These are phyloP conservation scores for Syrista parreyssii DNA, from an alignment of 2,888 invertebrate genomes.

Conservation along the genomic window DNA sequence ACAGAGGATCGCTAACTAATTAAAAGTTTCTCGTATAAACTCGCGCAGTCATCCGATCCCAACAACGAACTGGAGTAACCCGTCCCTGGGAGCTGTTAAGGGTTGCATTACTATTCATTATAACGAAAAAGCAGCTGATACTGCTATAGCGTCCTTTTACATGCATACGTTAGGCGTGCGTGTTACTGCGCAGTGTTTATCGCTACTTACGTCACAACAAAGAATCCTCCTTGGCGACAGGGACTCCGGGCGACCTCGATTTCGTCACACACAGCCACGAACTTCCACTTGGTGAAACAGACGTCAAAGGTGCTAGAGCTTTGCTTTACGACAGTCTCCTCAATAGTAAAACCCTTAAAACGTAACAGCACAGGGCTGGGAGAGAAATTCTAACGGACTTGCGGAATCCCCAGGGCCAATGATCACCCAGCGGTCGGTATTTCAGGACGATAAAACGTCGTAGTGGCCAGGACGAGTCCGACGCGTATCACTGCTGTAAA, in stretches of 20 bases:
- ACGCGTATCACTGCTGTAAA: background rate
- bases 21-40: conserved; percentile 45
- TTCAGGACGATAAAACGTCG: background rate
- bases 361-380: background rate
- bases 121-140: conserved; percentile 1
- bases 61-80: background rate
- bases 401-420: background rate
- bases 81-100: background rate
- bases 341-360: background rate
- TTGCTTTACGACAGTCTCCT: background rate
- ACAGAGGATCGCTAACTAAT: conserved; percentile 50
- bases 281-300: background rate
- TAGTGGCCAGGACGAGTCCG: background rate
- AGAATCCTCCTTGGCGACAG: background rate
- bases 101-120: conserved; percentile 35
- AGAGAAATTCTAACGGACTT: background rate
- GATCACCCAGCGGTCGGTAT: background rate
- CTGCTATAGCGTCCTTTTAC: background rate
- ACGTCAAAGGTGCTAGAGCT: background rate
- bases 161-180: background rate
- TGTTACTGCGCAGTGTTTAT: background rate
- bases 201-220: background rate
- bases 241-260: background rate
- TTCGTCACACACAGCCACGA: background rate
- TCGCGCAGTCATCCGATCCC: background rate